Evolutionary conservation across 1,140 invertebrate genomes (phyloP).

Genomic region (Ceratina calcarata): DNA sequence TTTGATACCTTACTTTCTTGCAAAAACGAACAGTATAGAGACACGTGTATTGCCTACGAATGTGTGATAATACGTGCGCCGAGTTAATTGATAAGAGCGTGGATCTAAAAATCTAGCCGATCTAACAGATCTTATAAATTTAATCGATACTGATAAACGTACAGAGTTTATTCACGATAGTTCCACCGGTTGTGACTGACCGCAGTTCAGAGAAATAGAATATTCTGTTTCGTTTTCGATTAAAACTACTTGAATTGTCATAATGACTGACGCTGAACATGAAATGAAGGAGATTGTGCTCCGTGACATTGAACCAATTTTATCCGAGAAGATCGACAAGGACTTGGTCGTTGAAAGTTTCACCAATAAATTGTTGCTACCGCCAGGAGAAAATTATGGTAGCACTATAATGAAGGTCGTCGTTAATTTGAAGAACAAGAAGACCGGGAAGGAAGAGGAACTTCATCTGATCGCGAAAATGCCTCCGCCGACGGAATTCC

Average conservation of each 20-base stretch:
- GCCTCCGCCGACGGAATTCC: conserved; percentile 71
- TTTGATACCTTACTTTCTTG: too few relatives aligned
- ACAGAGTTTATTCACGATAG: neutral
- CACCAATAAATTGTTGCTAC: conserved; percentile 58
- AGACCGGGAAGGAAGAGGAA: conserved; percentile 54
- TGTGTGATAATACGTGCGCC: neutral
- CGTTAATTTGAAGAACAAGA: conserved; percentile 58
- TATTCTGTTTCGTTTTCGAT: too few relatives aligned
- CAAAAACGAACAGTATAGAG: neutral
- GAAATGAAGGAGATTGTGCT: conserved; percentile 47
- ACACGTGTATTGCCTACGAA: neutral
- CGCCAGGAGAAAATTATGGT: conserved; percentile 83
- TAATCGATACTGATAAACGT: neutral
- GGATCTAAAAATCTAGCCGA: neutral
- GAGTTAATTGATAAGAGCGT: conserved; percentile 26
- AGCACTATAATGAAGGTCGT: conserved; percentile 80
- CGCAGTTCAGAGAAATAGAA: neutral
- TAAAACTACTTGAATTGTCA: neutral
- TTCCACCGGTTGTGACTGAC: neutral
- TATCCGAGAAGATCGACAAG: conserved; percentile 60
- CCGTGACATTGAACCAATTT: conserved; percentile 67
- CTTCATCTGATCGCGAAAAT: conserved; percentile 78
- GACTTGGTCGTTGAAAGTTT: conserved; percentile 60
- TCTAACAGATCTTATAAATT: conserved; percentile 7
- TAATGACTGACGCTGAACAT: conserved; percentile 22